A percentile compares a stretch with the other conserved stretches of the same genome.
phyloP scores from a whole-genome alignment of 2,797 vertebrate species.

The Coendou prehensilis region DNA sequence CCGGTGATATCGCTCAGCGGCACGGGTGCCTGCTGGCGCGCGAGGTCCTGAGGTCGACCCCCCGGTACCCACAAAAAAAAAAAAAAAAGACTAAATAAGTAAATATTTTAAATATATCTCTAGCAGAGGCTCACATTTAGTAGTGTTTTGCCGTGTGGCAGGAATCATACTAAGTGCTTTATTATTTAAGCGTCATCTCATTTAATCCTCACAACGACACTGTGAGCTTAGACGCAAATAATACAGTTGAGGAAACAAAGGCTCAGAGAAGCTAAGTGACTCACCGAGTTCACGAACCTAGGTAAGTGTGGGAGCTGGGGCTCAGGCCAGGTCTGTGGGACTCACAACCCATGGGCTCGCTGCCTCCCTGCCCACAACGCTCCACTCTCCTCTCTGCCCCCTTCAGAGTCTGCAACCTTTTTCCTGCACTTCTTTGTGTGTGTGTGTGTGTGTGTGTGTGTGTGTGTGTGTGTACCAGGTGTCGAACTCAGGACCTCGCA shows the following conservation, averaged over 20 bases:
- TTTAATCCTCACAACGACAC: not conserved
- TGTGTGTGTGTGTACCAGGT: no score
- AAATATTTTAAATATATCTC: not conserved
- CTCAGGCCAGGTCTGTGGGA: fast-evolving
- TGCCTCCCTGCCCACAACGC: fast-evolving
- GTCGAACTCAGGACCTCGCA: no score
- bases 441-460: no score
- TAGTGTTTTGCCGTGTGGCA: not conserved
- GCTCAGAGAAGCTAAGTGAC: not conserved
- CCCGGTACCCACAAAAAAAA: no score
- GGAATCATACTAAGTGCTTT: not conserved
- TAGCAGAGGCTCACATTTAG: not conserved
- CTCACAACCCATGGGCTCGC: not conserved
- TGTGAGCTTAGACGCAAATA: not conserved
- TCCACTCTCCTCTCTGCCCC: not conserved
- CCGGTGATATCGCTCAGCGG: no score
- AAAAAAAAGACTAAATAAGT: no score
- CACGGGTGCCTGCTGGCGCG: no score
- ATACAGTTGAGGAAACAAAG: not conserved
- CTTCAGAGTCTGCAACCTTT: not conserved
- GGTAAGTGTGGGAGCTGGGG: not conserved
- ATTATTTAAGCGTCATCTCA: not conserved
- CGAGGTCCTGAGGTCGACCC: no score
- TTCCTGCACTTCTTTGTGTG: no score
- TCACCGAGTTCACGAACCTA: not conserved